These are phyloP conservation scores for Kryptolebias ocellatus DNA, from an alignment of 2,797 vertebrate species.

Conservation along the genomic window DNA sequence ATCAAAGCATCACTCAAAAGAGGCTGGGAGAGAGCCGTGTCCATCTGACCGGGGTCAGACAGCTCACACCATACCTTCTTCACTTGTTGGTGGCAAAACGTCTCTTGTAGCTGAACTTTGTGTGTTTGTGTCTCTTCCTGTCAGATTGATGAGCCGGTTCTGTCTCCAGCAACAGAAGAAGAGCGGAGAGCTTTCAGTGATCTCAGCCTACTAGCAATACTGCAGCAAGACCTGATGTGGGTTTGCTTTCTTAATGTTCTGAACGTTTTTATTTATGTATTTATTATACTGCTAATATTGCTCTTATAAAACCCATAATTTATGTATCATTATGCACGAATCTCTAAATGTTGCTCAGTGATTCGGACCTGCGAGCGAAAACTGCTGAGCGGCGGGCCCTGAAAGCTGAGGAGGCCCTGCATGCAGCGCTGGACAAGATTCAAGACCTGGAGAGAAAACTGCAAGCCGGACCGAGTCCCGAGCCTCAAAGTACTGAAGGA, in stretches of 20 bases:
- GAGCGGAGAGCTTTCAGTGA: slow-evolving; percentile 77
- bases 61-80: background rate
- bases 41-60: slow-evolving; percentile 65
- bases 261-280: background rate
- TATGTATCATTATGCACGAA: no score
- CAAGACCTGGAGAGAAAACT: slow-evolving; percentile 80
- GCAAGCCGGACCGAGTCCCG: slow-evolving; percentile 45
- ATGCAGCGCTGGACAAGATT: slow-evolving; percentile 83
- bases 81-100: background rate
- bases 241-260: slow-evolving; percentile 41
- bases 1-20: slow-evolving; percentile 80
- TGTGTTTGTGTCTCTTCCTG: slow-evolving; percentile 22
- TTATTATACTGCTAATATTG: background rate
- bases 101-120: background rate
- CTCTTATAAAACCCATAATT: background rate
- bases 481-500: slow-evolving; percentile 39
- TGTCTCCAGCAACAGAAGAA: slow-evolving; percentile 72
- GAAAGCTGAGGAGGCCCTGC: slow-evolving; percentile 82
- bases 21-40: slow-evolving; percentile 62
- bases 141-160: slow-evolving; percentile 62
- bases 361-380: slow-evolving; percentile 77
- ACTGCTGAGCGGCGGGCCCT: slow-evolving; percentile 82
- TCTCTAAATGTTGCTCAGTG: slow-evolving; percentile 66
- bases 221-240: slow-evolving; percentile 86
- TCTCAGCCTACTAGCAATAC: slow-evolving; percentile 71